Conservation (phyloP, 2,113 vertebrate genomes). For the Mus pahari region DNA sequence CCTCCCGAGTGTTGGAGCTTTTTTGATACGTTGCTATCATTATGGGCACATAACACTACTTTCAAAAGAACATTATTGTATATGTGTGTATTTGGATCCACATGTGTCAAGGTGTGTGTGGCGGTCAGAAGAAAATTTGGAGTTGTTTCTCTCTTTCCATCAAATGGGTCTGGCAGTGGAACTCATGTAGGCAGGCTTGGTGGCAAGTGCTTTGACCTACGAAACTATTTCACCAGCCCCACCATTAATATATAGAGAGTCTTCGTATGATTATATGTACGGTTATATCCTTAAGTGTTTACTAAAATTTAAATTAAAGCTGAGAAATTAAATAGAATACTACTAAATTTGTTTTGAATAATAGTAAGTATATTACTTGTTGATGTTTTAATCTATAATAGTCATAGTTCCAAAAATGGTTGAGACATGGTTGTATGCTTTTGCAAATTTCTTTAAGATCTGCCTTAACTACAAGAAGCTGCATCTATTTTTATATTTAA, state of each 20-base stretch:
- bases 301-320: not conserved
- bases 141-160: not conserved
- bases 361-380: not conserved
- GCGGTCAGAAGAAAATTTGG: not conserved
- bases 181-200: not conserved
- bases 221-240: not conserved
- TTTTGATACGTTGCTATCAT: not conserved
- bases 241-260: not conserved
- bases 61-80: not conserved
- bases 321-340: not conserved
- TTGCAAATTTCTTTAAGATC: not conserved
- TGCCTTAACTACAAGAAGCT: not conserved
- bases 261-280: not conserved
- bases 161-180: not conserved
- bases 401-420: not conserved
- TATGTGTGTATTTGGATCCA: not conserved
- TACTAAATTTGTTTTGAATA: not conserved
- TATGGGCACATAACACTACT: not conserved
- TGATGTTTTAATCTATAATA: not conserved
- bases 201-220: not conserved
- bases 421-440: not conserved
- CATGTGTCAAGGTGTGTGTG: not conserved
- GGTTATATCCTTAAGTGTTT: not conserved
- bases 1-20: not conserved
- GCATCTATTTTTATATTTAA: not conserved